phyloP scores from a whole-genome alignment of 2,797 vertebrate genomes.

The Choloepus didactylus region DNA sequence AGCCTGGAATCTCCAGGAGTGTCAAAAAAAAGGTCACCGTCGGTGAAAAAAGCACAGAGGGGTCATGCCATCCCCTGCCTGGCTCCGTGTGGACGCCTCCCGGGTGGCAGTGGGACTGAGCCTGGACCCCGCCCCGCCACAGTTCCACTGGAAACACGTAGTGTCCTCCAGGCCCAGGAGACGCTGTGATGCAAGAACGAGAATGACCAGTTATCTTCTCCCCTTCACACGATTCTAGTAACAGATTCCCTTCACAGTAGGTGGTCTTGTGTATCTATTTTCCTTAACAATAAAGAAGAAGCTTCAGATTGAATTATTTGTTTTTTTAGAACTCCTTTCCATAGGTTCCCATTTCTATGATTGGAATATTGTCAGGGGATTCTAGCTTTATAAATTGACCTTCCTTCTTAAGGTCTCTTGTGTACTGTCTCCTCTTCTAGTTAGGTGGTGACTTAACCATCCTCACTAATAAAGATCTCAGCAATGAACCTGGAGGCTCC shows the following conservation, averaged over 20 bases:
- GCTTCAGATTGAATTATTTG: not conserved
- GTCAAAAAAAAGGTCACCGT: not conserved
- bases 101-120: not conserved
- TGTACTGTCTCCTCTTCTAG: not conserved
- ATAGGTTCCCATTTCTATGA: not conserved
- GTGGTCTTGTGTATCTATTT: not conserved
- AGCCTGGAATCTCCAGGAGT: not conserved
- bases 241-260: not conserved
- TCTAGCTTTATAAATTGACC: not conserved
- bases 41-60: not conserved
- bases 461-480: not conserved
- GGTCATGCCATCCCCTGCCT: not conserved
- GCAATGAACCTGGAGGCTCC: not conserved
- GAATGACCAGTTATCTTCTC: not conserved
- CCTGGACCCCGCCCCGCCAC: not conserved
- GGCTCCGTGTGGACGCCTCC: too few species aligned
- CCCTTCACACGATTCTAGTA: not conserved
- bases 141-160: rapidly evolving
- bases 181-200: not conserved
- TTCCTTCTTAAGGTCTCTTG: not conserved
- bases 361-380: not conserved
- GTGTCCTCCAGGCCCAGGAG: not conserved
- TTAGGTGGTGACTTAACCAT: not conserved
- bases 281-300: not conserved
- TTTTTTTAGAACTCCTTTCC: not conserved